Evolutionary conservation across 2,113 vertebrate species (phyloP).

Genomic region (Strix uralensis): DNA sequence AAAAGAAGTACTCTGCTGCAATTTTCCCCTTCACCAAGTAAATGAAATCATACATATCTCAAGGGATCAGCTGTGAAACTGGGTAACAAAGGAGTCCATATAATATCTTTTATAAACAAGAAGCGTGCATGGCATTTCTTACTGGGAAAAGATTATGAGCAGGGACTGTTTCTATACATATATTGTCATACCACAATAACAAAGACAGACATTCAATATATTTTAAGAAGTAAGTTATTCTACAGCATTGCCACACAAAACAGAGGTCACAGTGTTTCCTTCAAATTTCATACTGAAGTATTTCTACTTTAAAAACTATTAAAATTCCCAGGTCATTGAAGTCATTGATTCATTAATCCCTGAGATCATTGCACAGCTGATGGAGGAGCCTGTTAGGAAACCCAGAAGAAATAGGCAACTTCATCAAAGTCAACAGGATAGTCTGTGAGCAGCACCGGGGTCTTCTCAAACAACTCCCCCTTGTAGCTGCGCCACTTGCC

Average conservation of each 20-base stretch:
- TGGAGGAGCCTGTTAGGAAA: background rate
- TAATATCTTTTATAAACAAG: background rate
- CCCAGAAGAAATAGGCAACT: constrained; percentile 87
- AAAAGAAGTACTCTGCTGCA: background rate
- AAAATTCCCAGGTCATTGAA: background rate
- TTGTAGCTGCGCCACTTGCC: constrained; percentile 97
- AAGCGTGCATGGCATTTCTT: rapidly evolving
- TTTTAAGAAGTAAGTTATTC: background rate
- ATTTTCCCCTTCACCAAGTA: background rate
- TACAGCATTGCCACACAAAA: background rate
- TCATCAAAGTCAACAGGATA: constrained; percentile 92
- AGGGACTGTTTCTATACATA: background rate
- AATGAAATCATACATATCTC: background rate
- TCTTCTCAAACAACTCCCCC: constrained; percentile 90
- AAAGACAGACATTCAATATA: background rate
- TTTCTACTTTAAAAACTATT: background rate
- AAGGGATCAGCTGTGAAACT: background rate
- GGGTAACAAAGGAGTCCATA: background rate
- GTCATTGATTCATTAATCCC: background rate
- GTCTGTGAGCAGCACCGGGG: constrained; percentile 87
- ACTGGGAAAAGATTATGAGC: background rate
- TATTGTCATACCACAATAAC: background rate
- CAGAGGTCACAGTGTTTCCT: background rate
- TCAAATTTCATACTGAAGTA: background rate
- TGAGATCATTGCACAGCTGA: background rate